These are phyloP conservation scores for Dryobotodes eremita DNA, from an alignment of 2,888 invertebrate genomes.

Conservation along the genomic window DNA sequence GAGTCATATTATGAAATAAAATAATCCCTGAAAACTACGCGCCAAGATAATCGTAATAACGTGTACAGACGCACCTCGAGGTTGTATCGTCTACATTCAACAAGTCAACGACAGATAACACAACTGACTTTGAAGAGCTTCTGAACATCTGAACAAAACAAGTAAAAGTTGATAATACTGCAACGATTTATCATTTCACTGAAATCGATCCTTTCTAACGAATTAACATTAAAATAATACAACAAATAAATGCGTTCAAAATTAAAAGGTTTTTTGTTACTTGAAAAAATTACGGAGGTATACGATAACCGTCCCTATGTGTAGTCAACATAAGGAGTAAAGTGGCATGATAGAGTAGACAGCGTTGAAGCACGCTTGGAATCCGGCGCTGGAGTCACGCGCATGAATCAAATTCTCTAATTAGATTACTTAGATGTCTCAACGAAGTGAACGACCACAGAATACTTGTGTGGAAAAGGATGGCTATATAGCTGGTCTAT, in stretches of 20 bases:
- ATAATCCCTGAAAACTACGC: background rate
- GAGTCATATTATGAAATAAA: conserved; percentile 12
- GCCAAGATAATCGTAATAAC: background rate
- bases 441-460: background rate
- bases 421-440: conserved; percentile 46
- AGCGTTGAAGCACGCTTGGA: conserved; percentile 18
- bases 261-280: conserved; percentile 10
- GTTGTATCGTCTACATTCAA: background rate
- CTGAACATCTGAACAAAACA: background rate
- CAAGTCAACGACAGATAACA: conserved; percentile 37
- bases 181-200: conserved; percentile 3
- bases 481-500: no score
- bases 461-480: background rate
- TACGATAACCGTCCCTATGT: conserved; percentile 2
- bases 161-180: conserved; percentile 11
- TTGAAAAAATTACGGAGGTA: background rate
- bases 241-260: conserved; percentile 9
- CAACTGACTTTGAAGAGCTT: background rate
- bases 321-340: background rate
- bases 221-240: conserved; percentile 23
- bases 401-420: conserved; percentile 59
- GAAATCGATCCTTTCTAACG: conserved; percentile 21
- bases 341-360: background rate
- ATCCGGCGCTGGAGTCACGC: conserved; percentile 45
- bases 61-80: background rate